These are phyloP conservation scores for Danionella dracula DNA, from an alignment of 2,797 vertebrate genomes.

Conservation along the genomic window DNA sequence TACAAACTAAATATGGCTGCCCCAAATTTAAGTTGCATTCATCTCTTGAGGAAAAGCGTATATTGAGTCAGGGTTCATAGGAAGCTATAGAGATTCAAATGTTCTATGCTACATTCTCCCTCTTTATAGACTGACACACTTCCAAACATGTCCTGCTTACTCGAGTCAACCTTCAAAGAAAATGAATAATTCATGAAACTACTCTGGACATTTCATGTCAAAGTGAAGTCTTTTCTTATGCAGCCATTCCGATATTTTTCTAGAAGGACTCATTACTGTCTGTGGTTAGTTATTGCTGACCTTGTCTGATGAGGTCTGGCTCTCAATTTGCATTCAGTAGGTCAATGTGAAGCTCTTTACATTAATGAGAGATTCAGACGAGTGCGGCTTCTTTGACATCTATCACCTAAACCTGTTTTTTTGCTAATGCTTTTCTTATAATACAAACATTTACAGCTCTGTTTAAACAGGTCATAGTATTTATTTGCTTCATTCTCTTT, in stretches of 20 bases:
- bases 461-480: no score
- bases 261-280: constrained; percentile 14
- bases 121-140: constrained; percentile 8
- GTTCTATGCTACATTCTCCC: not conserved
- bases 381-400: not conserved
- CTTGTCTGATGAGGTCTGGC: constrained; percentile 21
- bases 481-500: no score
- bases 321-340: constrained; percentile 2
- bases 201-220: not conserved
- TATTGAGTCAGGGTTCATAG: not conserved
- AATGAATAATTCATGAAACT: constrained; percentile 13
- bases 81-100: not conserved
- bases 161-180: not conserved
- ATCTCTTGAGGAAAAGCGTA: not conserved
- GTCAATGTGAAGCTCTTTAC: not conserved
- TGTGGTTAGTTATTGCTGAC: constrained; percentile 13
- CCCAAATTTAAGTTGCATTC: not conserved
- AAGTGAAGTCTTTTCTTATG: not conserved
- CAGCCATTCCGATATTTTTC: not conserved
- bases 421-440: not conserved
- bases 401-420: not conserved
- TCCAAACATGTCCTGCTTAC: not conserved
- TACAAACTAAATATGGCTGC: not conserved
- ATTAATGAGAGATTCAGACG: not conserved
- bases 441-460: no score